These are phyloP conservation scores for Trypoxylon attenuatum DNA, from an alignment of 2,888 invertebrate genomes.

Conservation along the genomic window DNA sequence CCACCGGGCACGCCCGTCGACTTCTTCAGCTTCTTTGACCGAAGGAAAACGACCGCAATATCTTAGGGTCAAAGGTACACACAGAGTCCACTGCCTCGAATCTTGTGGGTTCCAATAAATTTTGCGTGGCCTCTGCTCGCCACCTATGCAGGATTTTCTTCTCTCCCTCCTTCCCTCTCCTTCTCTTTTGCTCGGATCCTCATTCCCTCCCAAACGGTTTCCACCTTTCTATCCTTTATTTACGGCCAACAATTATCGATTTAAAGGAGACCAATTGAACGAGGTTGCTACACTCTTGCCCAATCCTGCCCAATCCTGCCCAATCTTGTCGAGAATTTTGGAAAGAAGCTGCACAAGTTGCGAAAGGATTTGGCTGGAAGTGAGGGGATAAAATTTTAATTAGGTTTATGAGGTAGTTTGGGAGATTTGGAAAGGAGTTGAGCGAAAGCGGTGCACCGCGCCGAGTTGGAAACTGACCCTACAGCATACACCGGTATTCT, in stretches of 20 bases:
- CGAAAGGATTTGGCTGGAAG: background rate
- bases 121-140: constrained; percentile 30
- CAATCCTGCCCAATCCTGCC: background rate
- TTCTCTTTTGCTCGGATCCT: constrained; percentile 15
- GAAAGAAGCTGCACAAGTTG: background rate
- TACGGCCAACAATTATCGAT: background rate
- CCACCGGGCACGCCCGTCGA: constrained; percentile 32
- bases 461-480: constrained; percentile 13
- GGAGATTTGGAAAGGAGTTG: constrained; percentile 33
- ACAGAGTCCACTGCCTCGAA: constrained; percentile 53
- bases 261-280: background rate
- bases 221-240: too few species aligned
- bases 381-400: constrained; percentile 24
- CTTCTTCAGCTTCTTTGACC: constrained; percentile 53
- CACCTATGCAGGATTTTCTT: constrained; percentile 25
- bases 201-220: constrained; percentile 3
- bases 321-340: background rate
- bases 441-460: constrained; percentile 10
- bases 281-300: too few species aligned
- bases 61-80: constrained; percentile 67
- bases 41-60: constrained; percentile 64
- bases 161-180: background rate
- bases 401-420: background rate
- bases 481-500: background rate
- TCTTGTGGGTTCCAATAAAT: constrained; percentile 51